These are phyloP conservation scores for Suillia variegata DNA, from an alignment of 2,888 invertebrate genomes.

Conservation along the genomic window DNA sequence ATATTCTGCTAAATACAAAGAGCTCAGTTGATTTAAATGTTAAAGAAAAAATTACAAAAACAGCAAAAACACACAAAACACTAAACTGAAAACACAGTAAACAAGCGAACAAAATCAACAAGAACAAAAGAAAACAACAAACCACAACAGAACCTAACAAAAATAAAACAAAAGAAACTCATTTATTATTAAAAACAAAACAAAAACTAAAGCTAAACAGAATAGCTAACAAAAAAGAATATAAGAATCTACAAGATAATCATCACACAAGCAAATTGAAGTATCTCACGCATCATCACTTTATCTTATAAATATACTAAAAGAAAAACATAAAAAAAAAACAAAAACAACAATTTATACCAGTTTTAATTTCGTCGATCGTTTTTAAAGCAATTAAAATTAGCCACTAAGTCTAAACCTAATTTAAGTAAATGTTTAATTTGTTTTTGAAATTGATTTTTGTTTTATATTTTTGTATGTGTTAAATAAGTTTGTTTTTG, in stretches of 20 bases:
- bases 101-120: slow-evolving; percentile 9
- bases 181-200: slow-evolving; percentile 24
- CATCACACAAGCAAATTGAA: slow-evolving; percentile 24
- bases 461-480: too few species aligned
- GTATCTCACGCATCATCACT: slow-evolving; percentile 36
- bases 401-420: background rate
- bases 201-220: slow-evolving; percentile 14
- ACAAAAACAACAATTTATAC: background rate
- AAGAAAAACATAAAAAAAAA: too few species aligned
- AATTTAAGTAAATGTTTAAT: background rate
- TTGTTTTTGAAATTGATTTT: background rate
- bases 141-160: slow-evolving; percentile 24
- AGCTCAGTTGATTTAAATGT: slow-evolving; percentile 29
- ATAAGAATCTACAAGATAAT: slow-evolving; percentile 13
- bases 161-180: slow-evolving; percentile 21
- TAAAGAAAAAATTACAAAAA: slow-evolving; percentile 24
- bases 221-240: slow-evolving; percentile 10
- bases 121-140: slow-evolving; percentile 15
- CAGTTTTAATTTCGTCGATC: background rate
- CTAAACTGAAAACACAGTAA: slow-evolving; percentile 17
- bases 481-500: background rate
- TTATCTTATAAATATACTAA: background rate
- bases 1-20: slow-evolving; percentile 70
- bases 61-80: slow-evolving; percentile 8
- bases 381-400: background rate